Base-by-base conservation (phyloP, 2,888 invertebrate species). In the Zygothrica quintamaculata region DNA sequence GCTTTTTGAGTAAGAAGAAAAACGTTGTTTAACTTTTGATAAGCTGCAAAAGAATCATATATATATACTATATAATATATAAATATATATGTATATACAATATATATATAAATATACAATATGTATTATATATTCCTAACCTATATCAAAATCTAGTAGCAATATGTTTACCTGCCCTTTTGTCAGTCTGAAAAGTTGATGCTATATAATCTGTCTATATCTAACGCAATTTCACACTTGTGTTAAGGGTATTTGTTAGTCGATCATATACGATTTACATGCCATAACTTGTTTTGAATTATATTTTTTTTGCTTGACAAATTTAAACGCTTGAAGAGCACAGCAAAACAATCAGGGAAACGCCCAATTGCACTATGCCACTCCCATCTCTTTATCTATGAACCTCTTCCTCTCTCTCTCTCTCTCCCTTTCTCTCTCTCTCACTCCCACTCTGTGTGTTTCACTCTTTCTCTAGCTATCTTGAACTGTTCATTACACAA, bases 241-340 rank as follows among this genome's bases (percentile, higher is more conserved):
- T 5, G 29, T 29, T 29, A 29, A 29, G 29, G 29, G 29, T 29
- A 29, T 29, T 9, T 29, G 2, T 3, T 7, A 29, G 9, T 29
- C n/a, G 2, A 1, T 5, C 29, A 29, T 29, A 9, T 5, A 1
- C 7, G n/a, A 9, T 5, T 29, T 8, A 2, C 8, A 26, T 26
- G 4, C 8, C 4, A 29, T 2, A 29, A 29, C 29, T 26, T 40
- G 29, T n/a, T 25, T 22, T 22, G 18, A 22, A 22, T 31, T 29
- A 1, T 18, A 12, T 25, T 13, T 59, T 18, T 16, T 25, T 13
- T 59, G 59, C 59, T 70, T 61, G 62, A 48, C 77, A 81, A 84
- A 84, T 81, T 74, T 75, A 79, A 25, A 26, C 43, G 25, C 33
- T 15, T 3, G 22, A 31, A 50, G 57, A 59, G 58, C 36, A 15